Evolutionary conservation across 2,888 invertebrate species (phyloP).

Genomic region (Apoderus coryli): DNA sequence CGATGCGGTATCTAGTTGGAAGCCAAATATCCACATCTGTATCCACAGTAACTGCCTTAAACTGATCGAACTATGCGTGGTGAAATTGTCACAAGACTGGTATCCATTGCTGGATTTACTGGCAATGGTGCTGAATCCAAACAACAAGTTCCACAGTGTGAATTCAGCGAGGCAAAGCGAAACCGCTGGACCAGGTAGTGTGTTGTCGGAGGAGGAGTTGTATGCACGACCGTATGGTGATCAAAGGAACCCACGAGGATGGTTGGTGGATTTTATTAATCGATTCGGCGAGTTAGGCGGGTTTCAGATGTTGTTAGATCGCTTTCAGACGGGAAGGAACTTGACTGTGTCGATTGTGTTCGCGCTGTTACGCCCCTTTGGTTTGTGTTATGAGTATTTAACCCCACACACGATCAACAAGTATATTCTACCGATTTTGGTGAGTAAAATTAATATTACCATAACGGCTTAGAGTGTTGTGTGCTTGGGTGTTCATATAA

Average conservation of each 20-base stretch:
- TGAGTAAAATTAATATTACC: constrained; percentile 36
- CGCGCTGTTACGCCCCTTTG: constrained; percentile 78
- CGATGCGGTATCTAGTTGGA: constrained; percentile 97
- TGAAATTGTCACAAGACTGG: constrained; percentile 82
- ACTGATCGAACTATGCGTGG: constrained; percentile 81
- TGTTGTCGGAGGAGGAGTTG: constrained; percentile 52
- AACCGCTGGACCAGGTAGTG: constrained; percentile 44
- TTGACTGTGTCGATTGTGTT: constrained; percentile 64
- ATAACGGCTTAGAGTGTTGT: no score
- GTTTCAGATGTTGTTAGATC: constrained; percentile 69
- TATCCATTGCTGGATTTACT: constrained; percentile 82
- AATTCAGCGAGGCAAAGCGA: constrained; percentile 67
- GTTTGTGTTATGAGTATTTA: constrained; percentile 79
- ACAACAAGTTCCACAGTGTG: constrained; percentile 87
- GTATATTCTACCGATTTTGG: constrained; percentile 83
- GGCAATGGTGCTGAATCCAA: constrained; percentile 88
- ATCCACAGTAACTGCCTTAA: constrained; percentile 88
- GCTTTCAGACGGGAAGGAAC: constrained; percentile 63
- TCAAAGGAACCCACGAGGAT: constrained; percentile 76
- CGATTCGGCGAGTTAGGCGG: constrained; percentile 82
- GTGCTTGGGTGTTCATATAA: no score
- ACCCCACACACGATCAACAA: constrained; percentile 82
- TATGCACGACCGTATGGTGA: constrained; percentile 65
- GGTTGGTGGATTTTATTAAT: constrained; percentile 94
- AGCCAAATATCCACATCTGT: constrained; percentile 90